Evolutionary conservation across 2,797 vertebrate species (phyloP), one percentile per base, ranked within the genome.

Genomic region (Arctocebus calabarensis): DNA sequence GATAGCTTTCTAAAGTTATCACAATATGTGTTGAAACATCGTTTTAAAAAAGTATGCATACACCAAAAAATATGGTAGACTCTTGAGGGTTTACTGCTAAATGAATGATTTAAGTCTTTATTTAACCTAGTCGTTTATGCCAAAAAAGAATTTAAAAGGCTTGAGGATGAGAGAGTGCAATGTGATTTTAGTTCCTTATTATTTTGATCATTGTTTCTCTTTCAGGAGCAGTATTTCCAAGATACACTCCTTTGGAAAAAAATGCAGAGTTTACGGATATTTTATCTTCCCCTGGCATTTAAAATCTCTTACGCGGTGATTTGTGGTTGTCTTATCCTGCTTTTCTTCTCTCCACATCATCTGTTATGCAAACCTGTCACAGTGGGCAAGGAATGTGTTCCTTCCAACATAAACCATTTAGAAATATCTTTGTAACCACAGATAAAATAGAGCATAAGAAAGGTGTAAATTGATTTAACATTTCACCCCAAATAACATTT

Each of bases 361-460:
- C 61, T 62, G 45, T 89, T 93, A 93, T 81, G 75, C 84, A 91
- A 82, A n/a, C 34, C 5, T 82, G 66, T 71, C 81, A 68, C 52
- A 66, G 66, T 75, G 45, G 13, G 13, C 37, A 55, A 2, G 27
- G 45, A 68, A 93, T 84, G 17, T 5, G 57, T 68, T 62, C 92
- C 43, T 88, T 82, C 89, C 23, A 88, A 74, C 40, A 37, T 64
- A 90, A 88, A 79, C 37, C 32, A 61, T 61, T 91, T 66, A 90
- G 85, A 92, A 93, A 73, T 77, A 91, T 48, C 71, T 86, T 82
- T 94, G 23, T 81, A 84, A 48, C 20, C 27, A 45, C 88, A 87
- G 61, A 90, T 78, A 91, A 96, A 93, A 37, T 59, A 73, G 92
- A 48, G 55, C 11, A 57, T 62, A 71, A 91, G 85, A 94, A 66